Evolutionary conservation across 2,797 vertebrate species (phyloP).

Genomic region (Florisuga fusca): DNA sequence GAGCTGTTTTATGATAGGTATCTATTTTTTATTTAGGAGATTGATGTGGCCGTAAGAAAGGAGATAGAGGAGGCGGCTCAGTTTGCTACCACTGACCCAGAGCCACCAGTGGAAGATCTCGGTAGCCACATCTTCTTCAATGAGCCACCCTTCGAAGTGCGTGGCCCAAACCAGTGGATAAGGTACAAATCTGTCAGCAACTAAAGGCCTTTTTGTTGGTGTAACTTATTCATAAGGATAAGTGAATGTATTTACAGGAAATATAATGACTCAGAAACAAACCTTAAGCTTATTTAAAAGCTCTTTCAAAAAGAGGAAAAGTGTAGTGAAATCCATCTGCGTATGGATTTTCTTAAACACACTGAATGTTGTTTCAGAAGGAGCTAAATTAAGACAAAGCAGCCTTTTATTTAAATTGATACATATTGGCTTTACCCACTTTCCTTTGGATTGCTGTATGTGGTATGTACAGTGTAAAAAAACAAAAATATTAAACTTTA

Average conservation of each 20-base stretch:
- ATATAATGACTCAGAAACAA: neutral
- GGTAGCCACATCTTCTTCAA: conserved; percentile 87
- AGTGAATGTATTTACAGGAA: conserved; percentile 36
- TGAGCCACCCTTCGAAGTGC: conserved; percentile 85
- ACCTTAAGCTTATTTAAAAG: conserved; percentile 36
- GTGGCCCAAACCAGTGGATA: conserved; percentile 90
- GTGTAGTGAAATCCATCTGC: neutral
- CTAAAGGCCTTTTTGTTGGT: conserved; percentile 68
- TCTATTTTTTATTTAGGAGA: conserved; percentile 81
- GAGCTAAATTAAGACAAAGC: neutral
- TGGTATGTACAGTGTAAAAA: conserved; percentile 47
- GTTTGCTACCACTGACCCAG: conserved; percentile 91
- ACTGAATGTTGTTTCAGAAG: conserved; percentile 4
- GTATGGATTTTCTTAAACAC: neutral
- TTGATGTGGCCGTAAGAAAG: conserved; percentile 89
- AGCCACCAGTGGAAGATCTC: conserved; percentile 89
- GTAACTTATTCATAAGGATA: conserved; percentile 5
- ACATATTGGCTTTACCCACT: conserved; percentile 29
- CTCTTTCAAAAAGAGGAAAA: neutral
- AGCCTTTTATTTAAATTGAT: conserved; percentile 51
- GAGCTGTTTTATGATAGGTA: neutral
- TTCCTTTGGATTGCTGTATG: conserved; percentile 20
- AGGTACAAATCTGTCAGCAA: conserved; percentile 90
- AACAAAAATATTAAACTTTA: neutral
- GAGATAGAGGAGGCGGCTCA: conserved; percentile 92